phyloP scores from a whole-genome alignment of 2,888 invertebrate species.

The Drosophila recens region DNA sequence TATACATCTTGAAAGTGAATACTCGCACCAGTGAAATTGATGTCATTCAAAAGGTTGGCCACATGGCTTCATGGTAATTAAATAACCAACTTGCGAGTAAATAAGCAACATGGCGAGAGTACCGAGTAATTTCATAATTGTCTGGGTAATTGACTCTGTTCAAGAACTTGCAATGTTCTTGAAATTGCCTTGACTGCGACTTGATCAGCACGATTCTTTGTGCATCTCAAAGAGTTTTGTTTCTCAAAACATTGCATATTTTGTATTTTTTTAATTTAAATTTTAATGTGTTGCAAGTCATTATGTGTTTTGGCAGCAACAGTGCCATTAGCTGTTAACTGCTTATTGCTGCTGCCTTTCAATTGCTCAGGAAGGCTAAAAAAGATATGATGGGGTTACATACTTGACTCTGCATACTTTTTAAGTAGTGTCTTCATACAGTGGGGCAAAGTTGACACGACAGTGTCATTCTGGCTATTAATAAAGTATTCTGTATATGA shows the following conservation, averaged over 20 bases:
- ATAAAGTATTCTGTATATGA: background rate
- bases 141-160: constrained; percentile 57
- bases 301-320: constrained; percentile 50
- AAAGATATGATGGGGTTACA: constrained; percentile 42
- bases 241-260: constrained; percentile 2
- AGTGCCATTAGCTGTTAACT: constrained; percentile 47
- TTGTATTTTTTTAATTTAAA: constrained; percentile 1
- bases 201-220: constrained; percentile 51
- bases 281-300: constrained; percentile 47
- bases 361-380: constrained; percentile 51
- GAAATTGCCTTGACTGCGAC: constrained; percentile 48
- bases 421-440: constrained; percentile 22
- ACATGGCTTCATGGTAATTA: constrained; percentile 3
- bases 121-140: constrained; percentile 35
- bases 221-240: constrained; percentile 37
- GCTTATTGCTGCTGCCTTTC: constrained; percentile 29
- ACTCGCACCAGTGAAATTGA: constrained; percentile 19
- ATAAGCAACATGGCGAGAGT: constrained; percentile 14
- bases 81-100: constrained; percentile 4
- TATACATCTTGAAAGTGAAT: background rate
- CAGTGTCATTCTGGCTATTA: background rate
- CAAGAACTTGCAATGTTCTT: constrained; percentile 64
- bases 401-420: constrained; percentile 25
- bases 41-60: constrained; percentile 23
- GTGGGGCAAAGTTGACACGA: constrained; percentile 19